A percentile compares a stretch with the other conserved stretches of the same genome.
phyloP scores from a whole-genome alignment of 2,797 vertebrate species.

The Hirundo rustica region DNA sequence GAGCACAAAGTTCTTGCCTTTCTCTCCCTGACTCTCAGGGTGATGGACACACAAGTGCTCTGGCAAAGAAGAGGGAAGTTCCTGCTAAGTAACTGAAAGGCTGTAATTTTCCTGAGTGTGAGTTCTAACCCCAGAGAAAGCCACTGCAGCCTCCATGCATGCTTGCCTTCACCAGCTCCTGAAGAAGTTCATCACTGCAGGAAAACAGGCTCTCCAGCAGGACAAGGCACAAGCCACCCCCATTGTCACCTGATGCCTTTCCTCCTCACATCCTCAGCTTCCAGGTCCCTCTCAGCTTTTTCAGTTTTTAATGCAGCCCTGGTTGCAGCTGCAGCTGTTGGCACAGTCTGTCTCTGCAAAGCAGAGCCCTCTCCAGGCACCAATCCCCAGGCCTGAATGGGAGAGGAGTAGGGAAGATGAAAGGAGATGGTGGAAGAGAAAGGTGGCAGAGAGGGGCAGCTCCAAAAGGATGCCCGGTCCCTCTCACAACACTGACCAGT shows the following conservation, averaged over 20 bases:
- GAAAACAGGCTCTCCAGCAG: not conserved
- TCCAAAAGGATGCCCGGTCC: not conserved
- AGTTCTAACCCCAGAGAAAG: not conserved
- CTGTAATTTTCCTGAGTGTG: not conserved
- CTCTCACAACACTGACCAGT: not conserved
- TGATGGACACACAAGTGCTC: not conserved
- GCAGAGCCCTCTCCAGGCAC: not conserved
- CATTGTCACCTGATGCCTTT: not conserved
- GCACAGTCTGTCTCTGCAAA: not conserved
- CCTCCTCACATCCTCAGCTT: not conserved
- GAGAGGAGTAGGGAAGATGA: not conserved
- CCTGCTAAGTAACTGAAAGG: not conserved
- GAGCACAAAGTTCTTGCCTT: not conserved
- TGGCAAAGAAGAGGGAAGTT: not conserved
- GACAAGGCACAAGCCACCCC: not conserved
- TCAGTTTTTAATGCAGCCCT: not conserved
- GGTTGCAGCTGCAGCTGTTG: not conserved
- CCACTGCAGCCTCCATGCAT: no score
- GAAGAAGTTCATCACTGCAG: not conserved
- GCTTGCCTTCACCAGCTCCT: not conserved
- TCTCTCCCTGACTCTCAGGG: not conserved
- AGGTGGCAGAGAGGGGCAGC: not conserved
- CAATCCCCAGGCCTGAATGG: not conserved
- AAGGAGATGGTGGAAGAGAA: not conserved
- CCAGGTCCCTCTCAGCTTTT: not conserved